Base-by-base conservation (phyloP, 2,888 invertebrate species). In the Aspidiotus destructor region DNA sequence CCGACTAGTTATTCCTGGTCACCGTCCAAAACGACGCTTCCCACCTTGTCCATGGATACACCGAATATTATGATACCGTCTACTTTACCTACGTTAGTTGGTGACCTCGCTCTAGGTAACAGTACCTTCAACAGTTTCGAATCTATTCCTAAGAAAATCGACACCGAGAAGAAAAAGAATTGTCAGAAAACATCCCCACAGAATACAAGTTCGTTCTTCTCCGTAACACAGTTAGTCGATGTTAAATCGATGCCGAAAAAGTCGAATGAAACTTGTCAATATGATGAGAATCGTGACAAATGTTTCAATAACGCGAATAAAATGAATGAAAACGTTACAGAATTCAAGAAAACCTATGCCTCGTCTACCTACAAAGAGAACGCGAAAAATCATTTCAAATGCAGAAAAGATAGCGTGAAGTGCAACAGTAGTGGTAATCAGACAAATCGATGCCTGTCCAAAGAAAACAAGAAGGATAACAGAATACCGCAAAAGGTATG, bases 151-250 rank as follows among this genome's bases (percentile, higher is more conserved):
- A 67, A 67, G 15, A 67, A 67, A 40, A n/a, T 6, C 15, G 40
- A 44, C 0, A 1, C 60, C 8, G 67, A 67, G 11, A 52, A 28
- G 10, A 58, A 67, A 15, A 67, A 60, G 40, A 67, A 67, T 40
- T 67, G 60, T 17, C 10, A 13, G 10, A 67, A 67, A 42, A 8
- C 58, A 13, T 13, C 58, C 13, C 58, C 58, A 6, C 16, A 58
- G 10, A 63, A 5, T 28, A 16, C 42, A 7, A 42, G 57, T 17
- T 60, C 67, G 7, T 84, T 85, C 70, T 75, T 85, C 9, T 84
- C 84, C 0, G 84, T 85, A 0, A 85, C 84, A 74, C 84, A 84
- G 70, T 74, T 85, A n/a, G 84, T 85, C 2, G 84, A 76, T n/a
- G 58, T 60, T 40, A 67, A 67, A 58, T 13, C 17, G 28, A 58